Percentiles rank a stretch among this genome's conserved stretches.
Conservation (phyloP, 2,888 invertebrate species). For the Metacarcinus magister region DNA sequence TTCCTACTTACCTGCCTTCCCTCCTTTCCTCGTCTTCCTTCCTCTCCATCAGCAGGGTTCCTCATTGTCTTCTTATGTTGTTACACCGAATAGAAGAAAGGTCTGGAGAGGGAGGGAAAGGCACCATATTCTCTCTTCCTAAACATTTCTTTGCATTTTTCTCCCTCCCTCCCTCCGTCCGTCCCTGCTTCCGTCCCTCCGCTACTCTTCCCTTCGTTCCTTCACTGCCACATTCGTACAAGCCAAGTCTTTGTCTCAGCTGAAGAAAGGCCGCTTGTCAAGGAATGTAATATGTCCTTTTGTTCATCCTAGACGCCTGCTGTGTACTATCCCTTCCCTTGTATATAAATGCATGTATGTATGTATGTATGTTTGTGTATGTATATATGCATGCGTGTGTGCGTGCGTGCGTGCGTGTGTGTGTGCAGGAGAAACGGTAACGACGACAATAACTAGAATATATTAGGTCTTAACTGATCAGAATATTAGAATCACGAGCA, state of each 20-base stretch:
- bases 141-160: not conserved
- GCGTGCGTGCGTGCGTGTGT: not conserved
- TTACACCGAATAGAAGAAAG: not conserved
- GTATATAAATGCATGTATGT: not conserved
- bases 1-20: not conserved
- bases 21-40: not conserved
- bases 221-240: slow-evolving; percentile 11
- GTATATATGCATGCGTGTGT: not conserved
- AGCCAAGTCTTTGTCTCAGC: not conserved
- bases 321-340: not conserved
- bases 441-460: not conserved
- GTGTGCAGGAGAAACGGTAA: not conserved
- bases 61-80: not conserved
- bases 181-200: no score
- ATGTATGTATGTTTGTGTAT: no score
- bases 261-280: not conserved
- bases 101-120: not conserved
- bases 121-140: slow-evolving; percentile 12
- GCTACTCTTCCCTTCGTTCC: not conserved
- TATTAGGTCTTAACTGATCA: no score
- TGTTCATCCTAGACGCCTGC: not conserved
- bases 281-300: slow-evolving; percentile 13
- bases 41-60: not conserved
- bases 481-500: not conserved
- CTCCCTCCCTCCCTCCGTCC: not conserved